A percentile compares a stretch with the other conserved stretches of the same genome.
Evolutionary conservation across 2,797 vertebrate species (phyloP).

Genomic region (Eremophila alpestris): DNA sequence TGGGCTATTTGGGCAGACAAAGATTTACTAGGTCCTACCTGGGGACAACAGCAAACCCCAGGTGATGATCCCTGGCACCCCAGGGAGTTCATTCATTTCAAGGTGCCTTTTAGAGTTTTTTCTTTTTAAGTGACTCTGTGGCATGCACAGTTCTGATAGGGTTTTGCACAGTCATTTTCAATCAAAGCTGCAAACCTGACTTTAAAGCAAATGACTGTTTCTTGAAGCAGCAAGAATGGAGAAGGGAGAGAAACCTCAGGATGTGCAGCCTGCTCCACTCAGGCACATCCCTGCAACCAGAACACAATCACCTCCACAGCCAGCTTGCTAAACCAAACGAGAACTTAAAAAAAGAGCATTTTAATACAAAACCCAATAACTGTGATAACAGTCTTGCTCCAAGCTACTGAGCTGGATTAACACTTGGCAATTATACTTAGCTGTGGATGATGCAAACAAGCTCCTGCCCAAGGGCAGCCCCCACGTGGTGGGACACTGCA

Average conservation of each 20-base stretch:
- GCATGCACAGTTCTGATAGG: background rate
- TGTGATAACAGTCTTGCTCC: background rate
- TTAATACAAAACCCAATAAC: background rate
- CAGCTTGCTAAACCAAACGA: background rate
- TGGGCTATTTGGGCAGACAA: background rate
- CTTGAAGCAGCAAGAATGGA: background rate
- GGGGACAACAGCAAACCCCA: background rate
- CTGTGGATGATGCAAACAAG: background rate
- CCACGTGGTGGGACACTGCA: background rate
- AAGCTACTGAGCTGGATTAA: background rate
- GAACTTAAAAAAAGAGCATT: background rate
- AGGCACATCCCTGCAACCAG: background rate
- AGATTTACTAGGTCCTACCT: background rate
- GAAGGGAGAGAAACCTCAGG: background rate
- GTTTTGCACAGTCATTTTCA: constrained; percentile 49
- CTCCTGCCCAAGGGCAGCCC: background rate
- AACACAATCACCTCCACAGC: background rate
- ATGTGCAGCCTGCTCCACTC: background rate
- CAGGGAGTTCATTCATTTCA: background rate
- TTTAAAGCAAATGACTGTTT: constrained; percentile 5
- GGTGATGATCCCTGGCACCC: background rate
- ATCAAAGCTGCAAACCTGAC: constrained; percentile 23
- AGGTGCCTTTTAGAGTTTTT: background rate
- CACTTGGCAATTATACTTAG: background rate
- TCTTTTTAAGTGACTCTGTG: background rate